Evolutionary conservation across 2,888 invertebrate genomes (phyloP).

Genomic region (Malthinus flaveolus): DNA sequence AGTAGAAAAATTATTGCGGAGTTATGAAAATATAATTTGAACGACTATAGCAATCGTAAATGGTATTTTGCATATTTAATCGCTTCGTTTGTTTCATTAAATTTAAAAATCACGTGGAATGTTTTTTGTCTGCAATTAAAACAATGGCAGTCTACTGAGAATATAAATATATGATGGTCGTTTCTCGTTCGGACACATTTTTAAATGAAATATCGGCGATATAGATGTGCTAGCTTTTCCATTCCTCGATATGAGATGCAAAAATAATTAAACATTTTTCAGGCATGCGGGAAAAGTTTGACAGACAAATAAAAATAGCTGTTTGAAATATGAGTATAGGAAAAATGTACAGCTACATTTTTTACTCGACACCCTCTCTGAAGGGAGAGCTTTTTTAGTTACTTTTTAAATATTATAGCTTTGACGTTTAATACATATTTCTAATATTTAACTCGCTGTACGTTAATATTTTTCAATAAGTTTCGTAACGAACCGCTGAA

Average conservation of each 20-base stretch:
- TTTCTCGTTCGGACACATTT: conserved; percentile 54
- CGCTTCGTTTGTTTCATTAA: conserved; percentile 51
- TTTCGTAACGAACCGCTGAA: no score
- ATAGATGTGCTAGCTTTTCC: conserved; percentile 51
- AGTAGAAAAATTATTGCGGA: neutral
- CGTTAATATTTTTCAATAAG: no score
- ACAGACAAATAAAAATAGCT: conserved; percentile 58
- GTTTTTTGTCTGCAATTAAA: conserved; percentile 50
- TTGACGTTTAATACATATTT: neutral
- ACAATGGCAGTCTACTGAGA: conserved; percentile 54
- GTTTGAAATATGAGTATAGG: conserved; percentile 57
- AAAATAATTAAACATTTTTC: conserved; percentile 59
- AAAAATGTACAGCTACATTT: conserved; percentile 44
- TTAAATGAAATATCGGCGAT: conserved; percentile 57
- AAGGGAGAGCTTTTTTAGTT: neutral
- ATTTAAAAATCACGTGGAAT: conserved; percentile 55
- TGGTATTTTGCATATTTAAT: conserved; percentile 54
- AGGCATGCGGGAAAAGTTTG: conserved; percentile 58
- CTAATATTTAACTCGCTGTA: no score
- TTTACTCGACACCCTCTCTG: conserved; percentile 29
- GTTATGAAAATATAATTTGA: conserved; percentile 7
- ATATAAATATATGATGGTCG: conserved; percentile 57
- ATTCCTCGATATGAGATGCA: conserved; percentile 56
- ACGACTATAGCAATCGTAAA: conserved; percentile 41
- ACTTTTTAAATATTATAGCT: conserved; percentile 6